Base-by-base conservation (phyloP, 2,888 invertebrate species). In the Gisinianus flammeolus region DNA sequence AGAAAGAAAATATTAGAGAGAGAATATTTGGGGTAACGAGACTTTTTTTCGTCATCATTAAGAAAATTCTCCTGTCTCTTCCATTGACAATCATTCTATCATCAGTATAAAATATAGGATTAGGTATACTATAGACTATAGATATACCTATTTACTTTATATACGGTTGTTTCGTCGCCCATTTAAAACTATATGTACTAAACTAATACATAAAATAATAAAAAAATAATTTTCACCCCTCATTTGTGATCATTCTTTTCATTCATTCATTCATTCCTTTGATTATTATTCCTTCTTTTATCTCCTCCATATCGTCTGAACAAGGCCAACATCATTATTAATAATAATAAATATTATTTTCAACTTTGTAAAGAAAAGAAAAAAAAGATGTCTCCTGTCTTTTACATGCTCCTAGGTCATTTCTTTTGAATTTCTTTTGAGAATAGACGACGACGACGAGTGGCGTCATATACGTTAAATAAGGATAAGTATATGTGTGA, bases 261-360 rank as follows among this genome's bases (percentile, higher is more conserved):
- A n/a, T 1, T 24, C 28, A 28, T 62, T 62, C 4, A 62, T 62
- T 26, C 16, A 62, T 62, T 28, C 28, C 24, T 26, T 62, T 62
- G 16, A 12, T 26, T 44, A 35, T 35, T 69, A 35, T 35, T 69
- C 68, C 8, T 44, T 67, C 67, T 16, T 30, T 31, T 24, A 54
- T 22, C 54, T 44, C 44, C 44, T 16, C 19, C 12, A 44, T 6
- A 44, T 58, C 16, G 22, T 58, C 28, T 19, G 58, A 58, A 73
- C 73, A 73, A 73, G 73, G 73, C 62, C 73, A 73, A 31, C 62
- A 30, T 33, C 73, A 73, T 73, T 73, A 73, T 62, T 73, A 73
- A 31, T 73, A 33, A 33, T 73, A 58, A 26, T 70, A 70, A 70
- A 44, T 52, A 70, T 70, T 52, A 67, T 70, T 52, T 28, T 70